phyloP scores from a whole-genome alignment of 2,888 invertebrate genomes.

The Volucella bombylans region DNA sequence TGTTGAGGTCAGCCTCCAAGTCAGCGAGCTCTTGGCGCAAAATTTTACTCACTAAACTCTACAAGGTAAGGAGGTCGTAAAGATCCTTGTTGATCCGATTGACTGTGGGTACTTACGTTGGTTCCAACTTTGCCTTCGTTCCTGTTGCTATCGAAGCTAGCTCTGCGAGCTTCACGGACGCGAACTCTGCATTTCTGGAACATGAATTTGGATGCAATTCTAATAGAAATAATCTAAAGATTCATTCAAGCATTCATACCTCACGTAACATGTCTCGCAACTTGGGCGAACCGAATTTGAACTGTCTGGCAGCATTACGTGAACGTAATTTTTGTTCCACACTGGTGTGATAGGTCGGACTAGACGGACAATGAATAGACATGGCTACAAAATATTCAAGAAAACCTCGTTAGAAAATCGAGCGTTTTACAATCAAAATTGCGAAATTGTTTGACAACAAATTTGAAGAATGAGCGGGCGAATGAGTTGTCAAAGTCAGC shows the following conservation, averaged over 20 bases:
- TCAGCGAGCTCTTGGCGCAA: conserved; percentile 79
- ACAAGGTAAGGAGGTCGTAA: neutral
- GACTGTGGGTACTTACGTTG: conserved; percentile 47
- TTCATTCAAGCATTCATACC: conserved; percentile 71
- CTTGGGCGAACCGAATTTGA: conserved; percentile 78
- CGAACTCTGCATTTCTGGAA: conserved; percentile 80
- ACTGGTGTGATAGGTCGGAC: conserved; percentile 77
- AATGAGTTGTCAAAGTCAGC: conserved; percentile 18
- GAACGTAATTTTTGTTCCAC: conserved; percentile 79
- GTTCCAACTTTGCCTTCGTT: conserved; percentile 26
- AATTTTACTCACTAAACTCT: conserved; percentile 75
- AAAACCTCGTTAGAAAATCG: neutral
- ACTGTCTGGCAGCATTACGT: conserved; percentile 77
- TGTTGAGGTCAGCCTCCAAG: conserved; percentile 78
- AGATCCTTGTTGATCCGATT: neutral
- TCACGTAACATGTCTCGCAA: conserved; percentile 79
- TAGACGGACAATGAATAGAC: conserved; percentile 64
- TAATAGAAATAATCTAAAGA: neutral
- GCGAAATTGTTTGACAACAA: conserved; percentile 25
- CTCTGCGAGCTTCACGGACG: conserved; percentile 78
- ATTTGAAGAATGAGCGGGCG: neutral
- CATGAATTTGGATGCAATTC: neutral
- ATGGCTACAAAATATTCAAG: neutral
- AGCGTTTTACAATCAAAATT: neutral
- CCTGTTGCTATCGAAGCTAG: conserved; percentile 75